Evolutionary conservation across 1,140 invertebrate species (phyloP).

Genomic region (Lamellibrachia luymesi): DNA sequence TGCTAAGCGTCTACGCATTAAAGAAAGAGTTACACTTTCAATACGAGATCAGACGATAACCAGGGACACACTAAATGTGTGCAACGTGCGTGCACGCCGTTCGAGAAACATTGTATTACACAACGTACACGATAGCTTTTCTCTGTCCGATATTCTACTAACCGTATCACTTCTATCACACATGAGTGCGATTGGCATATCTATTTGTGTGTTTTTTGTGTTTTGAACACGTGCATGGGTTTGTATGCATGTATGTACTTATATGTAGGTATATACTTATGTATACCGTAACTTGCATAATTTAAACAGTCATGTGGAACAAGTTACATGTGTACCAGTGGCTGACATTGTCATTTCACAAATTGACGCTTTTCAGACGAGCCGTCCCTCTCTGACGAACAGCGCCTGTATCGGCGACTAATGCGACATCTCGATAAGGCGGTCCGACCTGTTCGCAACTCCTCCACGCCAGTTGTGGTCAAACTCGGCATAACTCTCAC

Average conservation of each 20-base stretch:
- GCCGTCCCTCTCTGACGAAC: slow-evolving; percentile 55
- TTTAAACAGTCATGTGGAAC: not conserved
- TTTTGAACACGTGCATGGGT: not conserved
- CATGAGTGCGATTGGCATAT: too few species aligned
- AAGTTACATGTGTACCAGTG: not conserved
- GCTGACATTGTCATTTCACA: not conserved
- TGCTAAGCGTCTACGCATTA: not conserved
- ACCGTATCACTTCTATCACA: too few species aligned
- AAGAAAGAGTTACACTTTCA: not conserved
- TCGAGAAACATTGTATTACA: not conserved
- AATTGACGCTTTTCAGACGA: not conserved
- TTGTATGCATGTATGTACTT: not conserved
- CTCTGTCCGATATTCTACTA: too few species aligned
- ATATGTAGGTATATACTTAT: not conserved
- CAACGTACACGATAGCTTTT: too few species aligned
- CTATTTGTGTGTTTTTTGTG: not conserved
- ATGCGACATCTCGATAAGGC: slow-evolving; percentile 63
- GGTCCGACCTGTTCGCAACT: slow-evolving; percentile 63
- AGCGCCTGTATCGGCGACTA: slow-evolving; percentile 60
- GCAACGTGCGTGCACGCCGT: not conserved
- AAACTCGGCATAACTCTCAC: slow-evolving; percentile 65
- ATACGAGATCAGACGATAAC: not conserved
- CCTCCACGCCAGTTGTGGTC: slow-evolving; percentile 61
- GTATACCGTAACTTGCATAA: not conserved
- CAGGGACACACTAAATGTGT: not conserved